These are phyloP conservation scores for Coracias cyanogaster DNA, from an alignment of 2,797 vertebrate genomes.

Conservation along the genomic window DNA sequence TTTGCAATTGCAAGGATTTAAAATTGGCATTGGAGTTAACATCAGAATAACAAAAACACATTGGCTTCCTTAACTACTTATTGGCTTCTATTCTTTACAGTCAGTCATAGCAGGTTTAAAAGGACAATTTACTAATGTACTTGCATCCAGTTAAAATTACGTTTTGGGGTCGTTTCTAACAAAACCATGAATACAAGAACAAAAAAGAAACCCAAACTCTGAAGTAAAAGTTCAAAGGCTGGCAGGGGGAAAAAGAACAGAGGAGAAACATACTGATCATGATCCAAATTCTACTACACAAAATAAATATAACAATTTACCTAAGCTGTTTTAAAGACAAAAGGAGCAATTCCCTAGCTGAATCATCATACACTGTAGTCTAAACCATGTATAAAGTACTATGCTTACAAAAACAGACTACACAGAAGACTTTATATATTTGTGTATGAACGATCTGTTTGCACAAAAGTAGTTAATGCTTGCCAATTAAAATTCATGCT, in stretches of 20 bases:
- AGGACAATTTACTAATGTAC: constrained; percentile 24
- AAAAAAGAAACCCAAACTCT: not conserved
- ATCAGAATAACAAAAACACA: not conserved
- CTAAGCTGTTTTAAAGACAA: constrained; percentile 2
- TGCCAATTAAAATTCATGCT: not conserved
- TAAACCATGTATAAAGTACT: not conserved
- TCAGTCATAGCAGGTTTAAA: not conserved
- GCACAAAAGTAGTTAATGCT: not conserved
- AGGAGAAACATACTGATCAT: not conserved
- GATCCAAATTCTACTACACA: not conserved
- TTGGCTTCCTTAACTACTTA: not conserved
- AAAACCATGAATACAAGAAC: constrained; percentile 1
- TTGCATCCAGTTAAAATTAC: constrained; percentile 11
- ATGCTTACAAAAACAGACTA: not conserved
- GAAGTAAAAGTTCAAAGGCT: not conserved
- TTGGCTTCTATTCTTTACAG: not conserved
- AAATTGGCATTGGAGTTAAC: constrained; percentile 27
- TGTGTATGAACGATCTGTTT: not conserved
- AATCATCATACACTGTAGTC: not conserved
- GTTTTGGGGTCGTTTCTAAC: not conserved
- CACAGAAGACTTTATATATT: not conserved
- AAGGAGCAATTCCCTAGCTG: not conserved
- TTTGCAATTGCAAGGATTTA: constrained; percentile 29
- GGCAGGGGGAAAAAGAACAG: not conserved
- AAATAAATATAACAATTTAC: constrained; percentile 4